Evolutionary conservation across 1,140 invertebrate genomes (phyloP).

Genomic region (Contarinia nasturtii): DNA sequence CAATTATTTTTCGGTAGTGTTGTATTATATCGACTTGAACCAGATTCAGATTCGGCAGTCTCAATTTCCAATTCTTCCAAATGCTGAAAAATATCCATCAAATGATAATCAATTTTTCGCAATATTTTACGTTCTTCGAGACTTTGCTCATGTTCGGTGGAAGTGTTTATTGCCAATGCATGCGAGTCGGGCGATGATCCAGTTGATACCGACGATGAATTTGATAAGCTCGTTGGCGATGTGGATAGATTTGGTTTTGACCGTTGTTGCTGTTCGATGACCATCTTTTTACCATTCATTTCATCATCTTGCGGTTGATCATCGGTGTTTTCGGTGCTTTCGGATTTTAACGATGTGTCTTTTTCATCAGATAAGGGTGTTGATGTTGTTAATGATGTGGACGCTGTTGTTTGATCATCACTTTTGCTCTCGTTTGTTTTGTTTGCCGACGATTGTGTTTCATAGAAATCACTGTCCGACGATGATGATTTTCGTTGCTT

Average conservation of each 20-base stretch:
- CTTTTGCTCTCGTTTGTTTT: neutral
- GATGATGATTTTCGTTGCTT: neutral
- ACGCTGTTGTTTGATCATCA: neutral
- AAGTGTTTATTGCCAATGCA: neutral
- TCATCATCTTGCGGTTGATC: too few relatives aligned
- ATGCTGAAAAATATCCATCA: neutral
- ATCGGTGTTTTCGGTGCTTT: too few relatives aligned
- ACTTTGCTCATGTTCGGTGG: neutral
- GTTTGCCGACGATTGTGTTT: neutral
- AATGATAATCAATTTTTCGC: neutral
- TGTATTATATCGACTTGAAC: too few relatives aligned
- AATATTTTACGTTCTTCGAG: neutral
- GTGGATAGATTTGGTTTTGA: too few relatives aligned
- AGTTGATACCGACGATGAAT: neutral
- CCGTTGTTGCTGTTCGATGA: too few relatives aligned
- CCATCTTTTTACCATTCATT: too few relatives aligned
- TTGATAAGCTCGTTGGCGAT: neutral
- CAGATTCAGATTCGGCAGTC: neutral
- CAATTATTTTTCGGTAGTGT: too few relatives aligned
- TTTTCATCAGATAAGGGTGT: too few relatives aligned
- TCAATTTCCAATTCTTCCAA: neutral
- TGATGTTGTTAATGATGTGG: neutral
- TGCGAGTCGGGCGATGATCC: neutral
- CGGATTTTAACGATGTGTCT: too few relatives aligned
- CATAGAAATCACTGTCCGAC: neutral